Conservation (phyloP, 2,113 vertebrate genomes). For the Chelonoidis abingdonii region DNA sequence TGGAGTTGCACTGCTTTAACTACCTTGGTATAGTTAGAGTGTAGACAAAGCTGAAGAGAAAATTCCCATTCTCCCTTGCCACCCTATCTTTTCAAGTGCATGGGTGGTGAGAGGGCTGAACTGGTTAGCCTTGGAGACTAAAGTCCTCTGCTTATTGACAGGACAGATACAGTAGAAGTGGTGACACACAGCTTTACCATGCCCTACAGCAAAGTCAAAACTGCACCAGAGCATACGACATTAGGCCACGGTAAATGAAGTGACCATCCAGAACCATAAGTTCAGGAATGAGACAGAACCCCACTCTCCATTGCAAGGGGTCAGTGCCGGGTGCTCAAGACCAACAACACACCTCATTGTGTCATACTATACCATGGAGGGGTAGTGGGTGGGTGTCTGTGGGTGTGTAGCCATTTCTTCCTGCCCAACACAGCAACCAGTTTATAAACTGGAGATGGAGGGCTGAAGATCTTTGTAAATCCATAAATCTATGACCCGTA, state of each 20-base stretch:
- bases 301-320: neutral
- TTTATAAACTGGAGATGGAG: neutral
- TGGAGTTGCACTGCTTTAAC: neutral
- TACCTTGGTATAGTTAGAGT: neutral
- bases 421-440: neutral
- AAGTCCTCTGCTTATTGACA: neutral
- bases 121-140: neutral
- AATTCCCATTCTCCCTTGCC: neutral
- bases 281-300: neutral
- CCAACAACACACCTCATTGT: no score
- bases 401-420: neutral
- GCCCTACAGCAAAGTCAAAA: neutral
- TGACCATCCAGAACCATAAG: neutral
- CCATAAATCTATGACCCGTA: fast-evolving
- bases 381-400: no score
- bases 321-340: neutral
- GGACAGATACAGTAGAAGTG: neutral
- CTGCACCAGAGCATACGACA: neutral
- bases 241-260: neutral
- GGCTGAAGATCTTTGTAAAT: neutral
- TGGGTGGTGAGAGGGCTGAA: neutral
- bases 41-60: neutral
- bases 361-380: neutral
- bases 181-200: neutral
- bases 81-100: neutral